phyloP scores from a whole-genome alignment of 2,113 vertebrate species.

The Xenotilapia longispinis region DNA sequence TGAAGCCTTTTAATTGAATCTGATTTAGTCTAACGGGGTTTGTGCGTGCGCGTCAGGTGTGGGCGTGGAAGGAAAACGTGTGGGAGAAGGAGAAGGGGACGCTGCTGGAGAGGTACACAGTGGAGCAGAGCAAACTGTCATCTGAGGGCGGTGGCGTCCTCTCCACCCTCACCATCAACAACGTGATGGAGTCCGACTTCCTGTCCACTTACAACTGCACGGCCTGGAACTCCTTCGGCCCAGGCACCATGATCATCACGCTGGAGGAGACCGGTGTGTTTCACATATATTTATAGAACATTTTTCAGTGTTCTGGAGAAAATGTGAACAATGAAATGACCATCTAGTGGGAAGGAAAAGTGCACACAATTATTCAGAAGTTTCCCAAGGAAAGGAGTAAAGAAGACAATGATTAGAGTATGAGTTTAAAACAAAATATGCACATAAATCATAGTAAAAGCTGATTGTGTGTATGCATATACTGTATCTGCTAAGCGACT shows the following conservation, averaged over 20 bases:
- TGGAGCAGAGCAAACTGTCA: constrained; percentile 81
- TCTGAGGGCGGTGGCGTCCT: constrained; percentile 78
- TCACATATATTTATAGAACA: accelerated
- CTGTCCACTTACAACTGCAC: constrained; percentile 96
- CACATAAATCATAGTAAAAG: background rate
- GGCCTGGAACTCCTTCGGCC: constrained; percentile 90
- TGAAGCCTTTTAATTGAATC: background rate
- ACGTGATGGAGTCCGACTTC: constrained; percentile 89
- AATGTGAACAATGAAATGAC: background rate
- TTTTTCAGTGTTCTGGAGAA: accelerated
- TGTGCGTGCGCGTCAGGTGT: constrained; percentile 72
- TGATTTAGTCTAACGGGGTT: background rate
- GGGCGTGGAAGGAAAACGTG: constrained; percentile 95
- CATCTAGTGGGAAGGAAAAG: accelerated
- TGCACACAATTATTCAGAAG: accelerated
- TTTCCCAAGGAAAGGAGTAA: accelerated
- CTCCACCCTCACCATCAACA: constrained; percentile 94
- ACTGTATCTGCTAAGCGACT: background rate
- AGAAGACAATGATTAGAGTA: background rate
- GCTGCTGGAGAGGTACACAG: constrained; percentile 86
- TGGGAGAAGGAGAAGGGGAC: constrained; percentile 84
- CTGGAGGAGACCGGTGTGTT: constrained; percentile 81
- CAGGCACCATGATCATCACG: constrained; percentile 89
- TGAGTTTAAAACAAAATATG: background rate
- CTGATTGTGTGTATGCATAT: background rate